Evolutionary conservation across 2,113 vertebrate species (phyloP).

Genomic region (Cercocebus atys): DNA sequence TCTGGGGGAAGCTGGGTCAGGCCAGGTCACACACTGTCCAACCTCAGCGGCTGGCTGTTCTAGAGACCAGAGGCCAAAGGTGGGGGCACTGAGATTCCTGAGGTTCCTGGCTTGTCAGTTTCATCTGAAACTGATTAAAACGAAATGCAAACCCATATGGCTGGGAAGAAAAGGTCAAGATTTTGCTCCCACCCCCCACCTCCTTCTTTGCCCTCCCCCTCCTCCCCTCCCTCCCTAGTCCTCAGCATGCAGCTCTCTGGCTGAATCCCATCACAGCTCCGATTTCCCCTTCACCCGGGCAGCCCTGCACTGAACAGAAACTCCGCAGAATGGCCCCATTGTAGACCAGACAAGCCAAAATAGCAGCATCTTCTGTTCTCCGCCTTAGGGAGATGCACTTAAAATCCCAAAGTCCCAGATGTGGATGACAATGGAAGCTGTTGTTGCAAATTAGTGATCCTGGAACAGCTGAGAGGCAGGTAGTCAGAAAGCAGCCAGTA

Average conservation of each 20-base stretch:
- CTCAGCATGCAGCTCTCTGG: not conserved
- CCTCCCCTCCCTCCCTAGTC: not conserved
- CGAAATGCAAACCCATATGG: constrained; percentile 45
- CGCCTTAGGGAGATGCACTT: constrained; percentile 51
- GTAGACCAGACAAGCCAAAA: constrained; percentile 65
- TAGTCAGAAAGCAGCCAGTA: constrained; percentile 63
- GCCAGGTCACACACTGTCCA: not conserved
- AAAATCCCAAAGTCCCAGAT: constrained; percentile 74
- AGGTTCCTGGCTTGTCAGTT: not conserved
- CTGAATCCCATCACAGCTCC: not conserved
- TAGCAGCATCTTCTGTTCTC: constrained; percentile 57
- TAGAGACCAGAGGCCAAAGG: not conserved
- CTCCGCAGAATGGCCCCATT: constrained; percentile 59
- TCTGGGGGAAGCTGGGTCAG: not conserved
- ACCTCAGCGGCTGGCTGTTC: not conserved
- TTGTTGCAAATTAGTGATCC: constrained; percentile 72
- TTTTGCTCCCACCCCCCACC: not conserved
- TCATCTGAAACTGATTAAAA: constrained; percentile 66
- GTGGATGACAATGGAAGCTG: constrained; percentile 67
- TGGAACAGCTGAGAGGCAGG: constrained; percentile 65
- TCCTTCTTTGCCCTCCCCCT: not conserved
- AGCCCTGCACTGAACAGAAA: accelerated
- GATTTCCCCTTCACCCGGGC: constrained; percentile 17
- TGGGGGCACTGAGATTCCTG: not conserved
- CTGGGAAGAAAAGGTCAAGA: not conserved